phyloP scores from a whole-genome alignment of 2,113 vertebrate species.

The Hemichromis elongatus region DNA sequence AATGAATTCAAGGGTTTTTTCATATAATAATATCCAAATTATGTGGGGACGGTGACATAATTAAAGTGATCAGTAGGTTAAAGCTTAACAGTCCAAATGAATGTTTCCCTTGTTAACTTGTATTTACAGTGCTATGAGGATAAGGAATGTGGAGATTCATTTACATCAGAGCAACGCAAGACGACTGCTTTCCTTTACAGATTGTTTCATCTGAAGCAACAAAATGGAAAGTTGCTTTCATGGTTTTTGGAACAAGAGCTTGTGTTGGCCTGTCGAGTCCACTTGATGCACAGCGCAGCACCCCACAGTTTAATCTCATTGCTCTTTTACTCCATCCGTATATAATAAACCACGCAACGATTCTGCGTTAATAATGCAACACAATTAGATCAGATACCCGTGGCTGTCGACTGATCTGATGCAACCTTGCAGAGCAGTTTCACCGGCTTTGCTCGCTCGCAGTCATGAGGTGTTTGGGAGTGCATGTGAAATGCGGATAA shows the following conservation, averaged over 20 bases:
- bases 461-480: conserved; percentile 19
- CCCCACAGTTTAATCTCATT: not conserved
- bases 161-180: not conserved
- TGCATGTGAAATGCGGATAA: not conserved
- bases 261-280: not conserved
- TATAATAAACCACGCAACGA: not conserved
- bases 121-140: not conserved
- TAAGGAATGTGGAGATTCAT: not conserved
- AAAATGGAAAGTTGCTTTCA: not conserved
- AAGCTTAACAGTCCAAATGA: too few relatives aligned
- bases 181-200: not conserved
- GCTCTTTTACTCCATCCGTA: not conserved
- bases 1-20: not conserved
- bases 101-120: not conserved
- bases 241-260: not conserved
- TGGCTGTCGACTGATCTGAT: conserved; percentile 17
- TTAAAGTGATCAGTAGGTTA: too few relatives aligned
- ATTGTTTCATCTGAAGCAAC: not conserved
- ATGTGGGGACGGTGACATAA: too few relatives aligned
- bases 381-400: not conserved
- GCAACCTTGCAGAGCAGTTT: conserved; percentile 23
- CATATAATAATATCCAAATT: not conserved
- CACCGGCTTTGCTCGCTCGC: not conserved
- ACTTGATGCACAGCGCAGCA: not conserved
- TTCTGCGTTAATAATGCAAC: not conserved